phyloP scores from a whole-genome alignment of 1,140 invertebrate genomes.

The Drosophila leontia region DNA sequence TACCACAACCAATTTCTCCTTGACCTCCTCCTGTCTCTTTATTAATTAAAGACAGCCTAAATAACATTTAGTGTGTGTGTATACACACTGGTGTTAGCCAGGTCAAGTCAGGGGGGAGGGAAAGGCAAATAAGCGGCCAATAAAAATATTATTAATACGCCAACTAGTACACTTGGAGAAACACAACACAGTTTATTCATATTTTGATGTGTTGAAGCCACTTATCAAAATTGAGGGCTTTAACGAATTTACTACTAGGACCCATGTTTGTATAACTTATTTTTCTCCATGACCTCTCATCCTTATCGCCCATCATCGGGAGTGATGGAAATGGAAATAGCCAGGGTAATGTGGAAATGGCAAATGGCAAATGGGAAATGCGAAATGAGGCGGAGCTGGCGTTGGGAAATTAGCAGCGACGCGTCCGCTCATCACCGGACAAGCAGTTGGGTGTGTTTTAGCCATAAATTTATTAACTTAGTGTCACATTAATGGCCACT shows the following conservation, averaged over 20 bases:
- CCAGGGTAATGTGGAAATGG: slow-evolving; percentile 18
- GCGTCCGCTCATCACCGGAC: slow-evolving; percentile 38
- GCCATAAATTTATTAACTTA: slow-evolving; percentile 83
- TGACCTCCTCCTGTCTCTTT: slow-evolving; percentile 8
- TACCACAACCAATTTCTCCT: not conserved
- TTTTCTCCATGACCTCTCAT: slow-evolving; percentile 14
- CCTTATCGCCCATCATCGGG: slow-evolving; percentile 30
- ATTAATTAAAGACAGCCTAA: slow-evolving; percentile 56
- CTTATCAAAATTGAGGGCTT: slow-evolving; percentile 33
- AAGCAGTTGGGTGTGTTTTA: slow-evolving; percentile 75
- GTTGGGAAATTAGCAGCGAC: slow-evolving; percentile 49
- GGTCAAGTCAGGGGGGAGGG: slow-evolving; percentile 18
- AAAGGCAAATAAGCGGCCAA: slow-evolving; percentile 76
- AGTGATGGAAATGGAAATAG: slow-evolving; percentile 35
- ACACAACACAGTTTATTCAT: not conserved
- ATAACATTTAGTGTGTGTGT: slow-evolving; percentile 1
- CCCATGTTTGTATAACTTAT: slow-evolving; percentile 29
- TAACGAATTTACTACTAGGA: slow-evolving; percentile 2
- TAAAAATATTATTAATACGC: slow-evolving; percentile 82
- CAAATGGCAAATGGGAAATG: slow-evolving; percentile 7
- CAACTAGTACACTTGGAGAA: slow-evolving; percentile 44
- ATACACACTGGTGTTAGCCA: slow-evolving; percentile 28
- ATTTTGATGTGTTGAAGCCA: slow-evolving; percentile 16
- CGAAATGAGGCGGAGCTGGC: slow-evolving; percentile 8
- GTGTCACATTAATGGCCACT: slow-evolving; percentile 81